Evolutionary conservation across 2,888 invertebrate genomes (phyloP).

Genomic region (Andrena marginata): DNA sequence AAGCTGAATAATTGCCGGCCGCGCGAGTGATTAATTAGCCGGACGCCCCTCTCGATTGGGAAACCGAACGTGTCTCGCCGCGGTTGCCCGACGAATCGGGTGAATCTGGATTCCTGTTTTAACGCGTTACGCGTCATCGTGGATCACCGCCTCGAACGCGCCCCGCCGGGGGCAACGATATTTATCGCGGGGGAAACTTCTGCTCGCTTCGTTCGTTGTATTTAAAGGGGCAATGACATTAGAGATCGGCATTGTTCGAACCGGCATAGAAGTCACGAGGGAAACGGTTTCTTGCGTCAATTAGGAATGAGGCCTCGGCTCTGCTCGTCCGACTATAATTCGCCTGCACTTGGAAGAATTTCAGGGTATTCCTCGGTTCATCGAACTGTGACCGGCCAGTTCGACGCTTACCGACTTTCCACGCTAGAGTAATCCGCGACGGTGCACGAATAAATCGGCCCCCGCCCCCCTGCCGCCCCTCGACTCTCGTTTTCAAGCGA

Average conservation of each 20-base stretch:
- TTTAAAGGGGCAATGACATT: too few species aligned
- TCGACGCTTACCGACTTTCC: constrained; percentile 57
- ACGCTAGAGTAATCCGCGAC: constrained; percentile 56
- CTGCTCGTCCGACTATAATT: constrained; percentile 8
- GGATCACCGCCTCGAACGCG: background rate
- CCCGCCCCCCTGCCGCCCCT: background rate
- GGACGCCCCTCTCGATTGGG: constrained; percentile 22
- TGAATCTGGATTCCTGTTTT: background rate
- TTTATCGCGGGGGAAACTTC: background rate
- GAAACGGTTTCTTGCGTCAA: constrained; percentile 8
- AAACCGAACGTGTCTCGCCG: constrained; percentile 18
- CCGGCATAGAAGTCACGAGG: too few species aligned
- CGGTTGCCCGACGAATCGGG: background rate
- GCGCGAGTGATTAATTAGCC: constrained; percentile 33
- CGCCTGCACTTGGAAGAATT: constrained; percentile 23
- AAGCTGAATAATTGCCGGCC: constrained; percentile 32
- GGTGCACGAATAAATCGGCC: constrained; percentile 46
- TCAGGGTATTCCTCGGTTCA: constrained; percentile 40
- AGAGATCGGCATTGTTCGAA: too few species aligned
- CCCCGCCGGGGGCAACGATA: too few species aligned
- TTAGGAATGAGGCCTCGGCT: background rate
- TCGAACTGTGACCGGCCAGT: constrained; percentile 57
- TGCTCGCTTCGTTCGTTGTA: background rate
- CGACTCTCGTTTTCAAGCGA: constrained; percentile 49
- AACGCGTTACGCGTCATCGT: background rate